These are phyloP conservation scores for Andrena haemorrhoa DNA, from an alignment of 2,888 invertebrate species.

Conservation along the genomic window DNA sequence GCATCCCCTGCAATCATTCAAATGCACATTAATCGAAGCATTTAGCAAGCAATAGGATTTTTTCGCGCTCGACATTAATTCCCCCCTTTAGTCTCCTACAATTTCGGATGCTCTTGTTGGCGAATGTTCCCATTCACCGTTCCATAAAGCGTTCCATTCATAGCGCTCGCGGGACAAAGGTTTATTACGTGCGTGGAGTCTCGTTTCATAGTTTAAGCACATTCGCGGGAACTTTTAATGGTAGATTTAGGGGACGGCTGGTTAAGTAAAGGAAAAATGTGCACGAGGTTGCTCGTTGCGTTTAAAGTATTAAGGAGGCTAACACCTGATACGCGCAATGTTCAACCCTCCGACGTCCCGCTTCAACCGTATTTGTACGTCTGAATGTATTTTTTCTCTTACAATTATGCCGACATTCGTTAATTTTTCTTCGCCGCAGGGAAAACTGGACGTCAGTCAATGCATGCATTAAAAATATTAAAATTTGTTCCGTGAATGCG, in stretches of 20 bases:
- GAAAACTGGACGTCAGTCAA: conserved; percentile 38
- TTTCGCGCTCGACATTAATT: neutral
- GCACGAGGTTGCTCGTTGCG: neutral
- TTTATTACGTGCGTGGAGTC: conserved; percentile 12
- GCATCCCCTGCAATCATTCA: neutral
- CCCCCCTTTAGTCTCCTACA: neutral
- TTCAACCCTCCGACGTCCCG: neutral
- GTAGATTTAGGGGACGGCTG: conserved; percentile 16
- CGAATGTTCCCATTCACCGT: conserved; percentile 7
- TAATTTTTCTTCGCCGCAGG: conserved; percentile 5
- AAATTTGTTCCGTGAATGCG: conserved; percentile 24
- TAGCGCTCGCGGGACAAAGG: conserved; percentile 7
- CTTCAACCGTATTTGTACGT: conserved; percentile 47
- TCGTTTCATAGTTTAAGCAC: conserved; percentile 20
- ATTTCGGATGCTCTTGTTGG: conserved; percentile 6
- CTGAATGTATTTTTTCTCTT: conserved; percentile 23
- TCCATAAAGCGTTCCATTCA: neutral
- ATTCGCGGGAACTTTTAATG: conserved; percentile 28
- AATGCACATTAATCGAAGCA: neutral
- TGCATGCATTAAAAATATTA: conserved; percentile 49
- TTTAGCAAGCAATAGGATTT: neutral
- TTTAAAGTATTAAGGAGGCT: conserved; percentile 16
- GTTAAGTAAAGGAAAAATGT: conserved; percentile 31
- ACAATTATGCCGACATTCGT: conserved; percentile 36
- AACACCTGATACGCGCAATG: conserved; percentile 2